Evolutionary conservation across 2,113 vertebrate genomes (phyloP).

Genomic region (Malurus melanocephalus): DNA sequence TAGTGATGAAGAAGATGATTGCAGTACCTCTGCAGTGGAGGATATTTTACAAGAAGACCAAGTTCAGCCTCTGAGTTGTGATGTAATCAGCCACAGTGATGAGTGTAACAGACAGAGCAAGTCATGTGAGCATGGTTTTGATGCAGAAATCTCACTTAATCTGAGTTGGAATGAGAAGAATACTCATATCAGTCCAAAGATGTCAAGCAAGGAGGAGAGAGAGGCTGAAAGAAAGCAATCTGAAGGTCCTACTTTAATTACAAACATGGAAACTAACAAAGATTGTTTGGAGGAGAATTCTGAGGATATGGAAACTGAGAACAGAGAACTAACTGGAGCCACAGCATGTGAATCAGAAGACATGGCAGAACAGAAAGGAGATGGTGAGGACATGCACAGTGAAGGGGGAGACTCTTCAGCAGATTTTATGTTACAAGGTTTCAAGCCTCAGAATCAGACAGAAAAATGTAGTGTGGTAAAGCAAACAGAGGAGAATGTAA

Average conservation of each 20-base stretch:
- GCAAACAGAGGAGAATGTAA: not conserved
- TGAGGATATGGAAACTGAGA: not conserved
- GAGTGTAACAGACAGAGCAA: not conserved
- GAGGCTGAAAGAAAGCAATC: not conserved
- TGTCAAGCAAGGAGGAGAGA: not conserved
- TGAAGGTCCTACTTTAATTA: not conserved
- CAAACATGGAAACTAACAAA: not conserved
- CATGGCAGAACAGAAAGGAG: not conserved
- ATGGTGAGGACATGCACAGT: not conserved
- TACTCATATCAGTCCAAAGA: not conserved
- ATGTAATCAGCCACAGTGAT: not conserved
- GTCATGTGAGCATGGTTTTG: not conserved
- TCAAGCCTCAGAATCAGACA: not conserved
- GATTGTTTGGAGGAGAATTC: not conserved
- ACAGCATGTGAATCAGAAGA: not conserved
- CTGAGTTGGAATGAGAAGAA: not conserved
- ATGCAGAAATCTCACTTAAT: not conserved
- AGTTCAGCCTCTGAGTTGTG: not conserved
- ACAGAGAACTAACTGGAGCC: not conserved
- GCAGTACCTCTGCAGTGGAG: not conserved
- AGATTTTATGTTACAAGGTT: not conserved
- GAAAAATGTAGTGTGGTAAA: not conserved
- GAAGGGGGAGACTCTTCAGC: not conserved
- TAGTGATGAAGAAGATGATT: constrained; percentile 62
- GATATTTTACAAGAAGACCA: constrained; percentile 1